Conservation (phyloP, 2,797 vertebrate genomes). For the Ceyx erithaca region DNA sequence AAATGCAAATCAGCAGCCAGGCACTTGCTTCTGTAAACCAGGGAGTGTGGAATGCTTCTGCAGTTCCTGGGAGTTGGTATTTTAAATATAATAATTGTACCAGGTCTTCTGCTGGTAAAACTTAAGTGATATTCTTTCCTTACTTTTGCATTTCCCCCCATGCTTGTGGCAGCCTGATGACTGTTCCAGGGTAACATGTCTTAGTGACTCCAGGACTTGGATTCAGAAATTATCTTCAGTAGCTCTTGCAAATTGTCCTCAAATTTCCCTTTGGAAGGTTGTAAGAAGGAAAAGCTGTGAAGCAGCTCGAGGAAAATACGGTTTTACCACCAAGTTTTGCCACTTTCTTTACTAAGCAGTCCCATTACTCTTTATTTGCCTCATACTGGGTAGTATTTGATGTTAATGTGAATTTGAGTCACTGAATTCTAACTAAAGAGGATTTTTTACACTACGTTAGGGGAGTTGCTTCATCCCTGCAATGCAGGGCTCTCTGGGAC, state of each 20-base stretch:
- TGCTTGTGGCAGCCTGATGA: accelerated
- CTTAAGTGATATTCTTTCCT: not conserved
- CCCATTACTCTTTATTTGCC: not conserved
- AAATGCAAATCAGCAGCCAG: not conserved
- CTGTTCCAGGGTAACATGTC: accelerated
- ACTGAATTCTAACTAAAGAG: not conserved
- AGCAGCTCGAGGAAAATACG: not conserved
- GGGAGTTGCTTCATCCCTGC: not conserved
- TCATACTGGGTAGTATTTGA: not conserved
- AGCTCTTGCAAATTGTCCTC: not conserved
- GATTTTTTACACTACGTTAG: not conserved
- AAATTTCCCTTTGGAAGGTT: not conserved
- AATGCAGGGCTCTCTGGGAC: not conserved
- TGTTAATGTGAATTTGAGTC: not conserved
- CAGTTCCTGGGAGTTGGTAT: not conserved
- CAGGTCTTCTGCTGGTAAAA: not conserved
- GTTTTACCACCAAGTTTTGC: not conserved
- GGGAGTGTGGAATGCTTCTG: not conserved
- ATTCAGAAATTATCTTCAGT: not conserved
- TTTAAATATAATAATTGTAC: not conserved
- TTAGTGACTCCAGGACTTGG: not conserved
- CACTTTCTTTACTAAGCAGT: not conserved
- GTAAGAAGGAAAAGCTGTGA: not conserved
- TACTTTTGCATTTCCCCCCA: not conserved
- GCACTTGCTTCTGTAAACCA: not conserved